Evolutionary conservation across 2,797 vertebrate species (phyloP), one percentile per base, ranked within the genome.

Genomic region (Arnoldichthys spilopterus): DNA sequence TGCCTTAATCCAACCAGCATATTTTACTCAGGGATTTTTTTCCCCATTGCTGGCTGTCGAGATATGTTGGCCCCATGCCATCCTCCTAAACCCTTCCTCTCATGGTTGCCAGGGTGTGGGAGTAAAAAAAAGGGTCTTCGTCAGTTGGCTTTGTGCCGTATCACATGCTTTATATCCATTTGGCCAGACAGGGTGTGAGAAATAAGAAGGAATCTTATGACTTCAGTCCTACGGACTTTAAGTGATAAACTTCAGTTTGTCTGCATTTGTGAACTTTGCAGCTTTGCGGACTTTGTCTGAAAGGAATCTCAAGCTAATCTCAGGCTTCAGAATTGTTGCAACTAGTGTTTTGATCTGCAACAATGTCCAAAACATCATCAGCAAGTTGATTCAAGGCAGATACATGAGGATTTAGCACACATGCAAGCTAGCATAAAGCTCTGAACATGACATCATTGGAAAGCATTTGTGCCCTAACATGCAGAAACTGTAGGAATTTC

Each of bases 11-110:
- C 30, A 34, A n/a, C 30, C 30, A 62, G 59, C 59, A 32, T 15
- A 24, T 62, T 69, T n/a, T 74, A 56, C 63, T 40, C 68, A 12
- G 53, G 16, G 49, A 22, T 53, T 43, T 69, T 73, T 51, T 75
- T 56, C 58, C 30, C 6, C 51, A 22, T 63, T 74, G 54, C 74
- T 64, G 56, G 34, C 75, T 82, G 74, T 67, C 51, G 68, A 61
- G 72, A 73, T 73, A 43, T 68, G 58, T 74, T 77, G 63, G 70
- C 59, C 58, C 54, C 8, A 2, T 34, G 67, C 80, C 80, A 82
- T 45, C 40, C 66, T 56, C 40, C 59, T 32, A 64, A 47, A 58
- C 49, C 53, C 37, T 37, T 58, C 45, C 7, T 51, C 67, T 40
- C 15, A 20, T 69, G 47, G 34, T 26, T 78, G 56, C 32, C 74